A percentile compares a stretch with the other conserved stretches of the same genome.
Evolutionary conservation across 2,888 invertebrate genomes (phyloP).

Genomic region (Pterostichus niger): DNA sequence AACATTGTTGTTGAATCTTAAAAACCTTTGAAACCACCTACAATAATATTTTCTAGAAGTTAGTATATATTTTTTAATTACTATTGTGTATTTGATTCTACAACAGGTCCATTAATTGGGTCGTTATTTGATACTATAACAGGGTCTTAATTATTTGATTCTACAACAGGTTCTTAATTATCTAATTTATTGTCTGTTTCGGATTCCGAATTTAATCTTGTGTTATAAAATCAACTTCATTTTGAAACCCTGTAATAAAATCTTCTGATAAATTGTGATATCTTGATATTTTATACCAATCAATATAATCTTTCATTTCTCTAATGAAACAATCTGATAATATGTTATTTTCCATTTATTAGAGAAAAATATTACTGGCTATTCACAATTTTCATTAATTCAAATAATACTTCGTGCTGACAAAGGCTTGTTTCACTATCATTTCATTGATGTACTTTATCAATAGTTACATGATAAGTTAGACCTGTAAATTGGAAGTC

Average conservation of each 20-base stretch:
- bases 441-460: constrained; percentile 1
- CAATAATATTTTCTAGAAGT: background rate
- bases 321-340: too few species aligned
- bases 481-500: too few species aligned
- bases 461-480: too few species aligned
- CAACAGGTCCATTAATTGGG: background rate
- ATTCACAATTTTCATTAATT: constrained; percentile 9
- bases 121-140: too few species aligned
- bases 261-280: too few species aligned
- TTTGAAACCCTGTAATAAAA: too few species aligned
- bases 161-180: background rate
- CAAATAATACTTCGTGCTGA: too few species aligned
- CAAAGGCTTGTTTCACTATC: background rate
- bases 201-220: background rate
- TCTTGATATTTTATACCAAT: too few species aligned
- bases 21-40: background rate
- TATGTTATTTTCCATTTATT: too few species aligned
- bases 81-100: background rate
- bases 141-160: too few species aligned
- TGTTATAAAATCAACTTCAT: background rate
- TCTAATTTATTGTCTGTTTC: background rate
- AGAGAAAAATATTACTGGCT: constrained; percentile 24
- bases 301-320: too few species aligned
- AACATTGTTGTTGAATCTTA: constrained; percentile 22
- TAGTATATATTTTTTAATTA: constrained; percentile 14